Evolutionary conservation across 1,140 invertebrate species (phyloP), one percentile per base, ranked within the genome.

Genomic region (Diuraphis noxia): DNA sequence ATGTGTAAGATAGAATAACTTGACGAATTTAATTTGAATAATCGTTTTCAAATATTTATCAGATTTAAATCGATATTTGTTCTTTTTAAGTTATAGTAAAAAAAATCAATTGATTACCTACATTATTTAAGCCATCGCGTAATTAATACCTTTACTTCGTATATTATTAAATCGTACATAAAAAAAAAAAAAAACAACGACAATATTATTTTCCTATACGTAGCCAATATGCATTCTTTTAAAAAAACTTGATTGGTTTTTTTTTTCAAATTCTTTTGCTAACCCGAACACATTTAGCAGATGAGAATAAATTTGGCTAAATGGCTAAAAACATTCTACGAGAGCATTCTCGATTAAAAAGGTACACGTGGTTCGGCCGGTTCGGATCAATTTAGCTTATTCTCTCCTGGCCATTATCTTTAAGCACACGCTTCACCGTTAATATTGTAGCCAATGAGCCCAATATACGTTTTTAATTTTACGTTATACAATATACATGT

Each of bases 291-390:
- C n/a, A 46, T 86, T 86, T 36, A 21, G n/a, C 43, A 46, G n/a
- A 86, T 10, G 43, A 19, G 21, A 86, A n/a, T n/a, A n/a, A n/a
- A 46, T 49, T 34, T 34, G 41, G 43, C 17, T 49, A 86, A 86
- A 49, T 34, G 43, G 84, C n/a, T 36, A 7, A 34, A 86, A 49
- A 86, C 43, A 36, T 86, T 86, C 43, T 49, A 86, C 34, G 81
- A 86, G 82, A 19, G 17, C 84, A 34, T 86, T 86, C 43, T 49
- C 43, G 34, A 86, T 86, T 86, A 86, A 86, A 86, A 46, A 85
- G 84, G 43, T 85, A 46, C n/a, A 49, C 30, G 19, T 19, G 43
- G 41, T 85, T 34, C 0, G n/a, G 43, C n/a, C n/a, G 43, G 41
- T 85, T 34, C 0, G n/a, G 43, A n/a, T 85, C 41, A 49, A 85